A percentile compares a stretch with the other conserved stretches of the same genome.
phyloP scores from a whole-genome alignment of 2,888 invertebrate species.

The Lasioglossum lativentre region DNA sequence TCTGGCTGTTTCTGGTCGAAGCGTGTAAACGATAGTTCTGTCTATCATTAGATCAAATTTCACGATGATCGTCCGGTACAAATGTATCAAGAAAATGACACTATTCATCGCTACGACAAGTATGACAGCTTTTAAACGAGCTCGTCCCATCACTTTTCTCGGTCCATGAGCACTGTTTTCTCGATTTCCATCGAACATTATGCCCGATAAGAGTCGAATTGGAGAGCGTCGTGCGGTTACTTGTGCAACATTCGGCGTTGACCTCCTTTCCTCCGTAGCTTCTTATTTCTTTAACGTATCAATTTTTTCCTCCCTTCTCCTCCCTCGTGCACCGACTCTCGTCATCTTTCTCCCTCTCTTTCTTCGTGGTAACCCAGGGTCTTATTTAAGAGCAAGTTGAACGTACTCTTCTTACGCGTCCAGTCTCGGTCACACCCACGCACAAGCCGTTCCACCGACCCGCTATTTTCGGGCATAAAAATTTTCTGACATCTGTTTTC shows the following conservation, averaged over 20 bases:
- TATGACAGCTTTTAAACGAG: not conserved
- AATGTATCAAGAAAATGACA: not conserved
- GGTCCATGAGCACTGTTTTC: not conserved
- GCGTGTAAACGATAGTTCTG: not conserved
- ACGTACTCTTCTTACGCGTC: constrained; percentile 43
- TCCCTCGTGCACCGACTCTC: not conserved
- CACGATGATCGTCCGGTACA: too few relatives aligned
- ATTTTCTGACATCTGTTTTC: constrained; percentile 25
- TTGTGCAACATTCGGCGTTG: constrained; percentile 59
- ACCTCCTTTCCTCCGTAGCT: constrained; percentile 56
- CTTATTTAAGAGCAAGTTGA: constrained; percentile 68
- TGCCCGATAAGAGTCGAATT: constrained; percentile 30
- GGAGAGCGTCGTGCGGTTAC: constrained; percentile 30
- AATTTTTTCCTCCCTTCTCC: constrained; percentile 21
- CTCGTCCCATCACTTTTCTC: not conserved
- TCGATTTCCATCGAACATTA: constrained; percentile 1
- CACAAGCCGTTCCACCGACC: not conserved
- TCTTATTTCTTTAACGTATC: constrained; percentile 48
- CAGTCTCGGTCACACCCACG: constrained; percentile 45
- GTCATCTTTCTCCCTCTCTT: not conserved
- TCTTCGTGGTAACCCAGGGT: constrained; percentile 23
- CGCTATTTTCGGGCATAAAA: constrained; percentile 52
- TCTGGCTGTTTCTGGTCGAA: not conserved
- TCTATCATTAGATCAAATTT: not conserved
- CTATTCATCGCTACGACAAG: not conserved